A percentile compares a stretch with the other conserved stretches of the same genome.
phyloP scores from a whole-genome alignment of 2,888 invertebrate species.

The Drosophila macrospina region DNA sequence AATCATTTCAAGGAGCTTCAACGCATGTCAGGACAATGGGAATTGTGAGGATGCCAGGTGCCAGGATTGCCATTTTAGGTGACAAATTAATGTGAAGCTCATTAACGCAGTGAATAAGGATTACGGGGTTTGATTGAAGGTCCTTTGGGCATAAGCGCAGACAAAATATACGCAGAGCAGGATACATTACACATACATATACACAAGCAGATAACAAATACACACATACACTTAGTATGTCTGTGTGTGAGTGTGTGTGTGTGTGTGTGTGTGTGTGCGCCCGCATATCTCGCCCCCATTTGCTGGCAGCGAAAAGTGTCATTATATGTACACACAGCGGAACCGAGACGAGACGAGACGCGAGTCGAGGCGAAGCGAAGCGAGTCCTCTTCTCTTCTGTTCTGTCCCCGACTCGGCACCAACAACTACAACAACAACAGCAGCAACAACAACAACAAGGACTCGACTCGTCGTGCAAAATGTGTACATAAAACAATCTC shows the following conservation, averaged over 20 bases:
- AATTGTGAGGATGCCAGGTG: slow-evolving; percentile 67
- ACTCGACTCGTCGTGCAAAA: slow-evolving; percentile 48
- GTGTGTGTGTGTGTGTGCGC: slow-evolving; percentile 40
- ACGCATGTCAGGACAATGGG: slow-evolving; percentile 46
- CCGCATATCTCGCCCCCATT: slow-evolving; percentile 68
- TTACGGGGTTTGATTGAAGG: slow-evolving; percentile 80
- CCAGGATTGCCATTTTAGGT: slow-evolving; percentile 59
- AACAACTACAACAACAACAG: slow-evolving; percentile 36
- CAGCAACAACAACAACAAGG: slow-evolving; percentile 30
- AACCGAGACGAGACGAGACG: slow-evolving; percentile 32
- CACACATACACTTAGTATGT: slow-evolving; percentile 29
- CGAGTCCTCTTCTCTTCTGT: slow-evolving; percentile 7
- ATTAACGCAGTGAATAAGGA: slow-evolving; percentile 82
- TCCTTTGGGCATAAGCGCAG: slow-evolving; percentile 68
- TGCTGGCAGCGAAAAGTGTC: slow-evolving; percentile 68
- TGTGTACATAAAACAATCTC: slow-evolving; percentile 83
- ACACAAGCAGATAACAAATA: slow-evolving; percentile 65
- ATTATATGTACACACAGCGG: slow-evolving; percentile 63
- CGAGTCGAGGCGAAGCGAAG: slow-evolving; percentile 7
- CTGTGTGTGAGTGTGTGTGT: slow-evolving; percentile 13
- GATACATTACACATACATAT: slow-evolving; percentile 42
- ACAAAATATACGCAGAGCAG: slow-evolving; percentile 25
- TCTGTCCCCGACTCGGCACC: slow-evolving; percentile 34
- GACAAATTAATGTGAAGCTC: slow-evolving; percentile 79
- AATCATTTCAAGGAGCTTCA: slow-evolving; percentile 66